Evolutionary conservation across 92 coral and sea anemone species (phyloP).

Genomic region (Epizoanthus stellaris): DNA sequence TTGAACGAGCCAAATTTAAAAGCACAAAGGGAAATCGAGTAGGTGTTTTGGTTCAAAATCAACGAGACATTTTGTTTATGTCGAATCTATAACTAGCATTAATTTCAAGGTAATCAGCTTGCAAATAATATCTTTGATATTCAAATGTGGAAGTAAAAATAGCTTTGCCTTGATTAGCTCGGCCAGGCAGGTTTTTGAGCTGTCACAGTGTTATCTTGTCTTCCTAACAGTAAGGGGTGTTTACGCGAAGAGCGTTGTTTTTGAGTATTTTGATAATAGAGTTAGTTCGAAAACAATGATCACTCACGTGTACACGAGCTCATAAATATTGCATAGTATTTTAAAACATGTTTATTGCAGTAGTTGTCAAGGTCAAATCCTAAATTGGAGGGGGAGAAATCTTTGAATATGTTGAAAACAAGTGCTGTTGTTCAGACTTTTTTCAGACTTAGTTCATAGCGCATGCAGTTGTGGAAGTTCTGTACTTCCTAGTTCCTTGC

Average conservation of each 20-base stretch:
- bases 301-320: constrained; percentile 2
- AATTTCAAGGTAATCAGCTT: not conserved
- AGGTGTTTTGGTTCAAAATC: no score
- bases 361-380: constrained; percentile 16
- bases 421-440: constrained; percentile 8
- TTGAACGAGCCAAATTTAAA: no score
- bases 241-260: constrained; percentile 9
- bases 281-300: constrained; percentile 14
- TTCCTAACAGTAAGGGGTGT: not conserved
- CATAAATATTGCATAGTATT: constrained; percentile 25
- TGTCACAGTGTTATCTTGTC: not conserved
- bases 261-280: constrained; percentile 1
- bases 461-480: no score
- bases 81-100: no score
- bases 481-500: no score
- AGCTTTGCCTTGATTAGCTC: no score
- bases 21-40: no score
- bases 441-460: no score
- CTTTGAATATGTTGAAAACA: not conserved
- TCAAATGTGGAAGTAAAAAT: no score
- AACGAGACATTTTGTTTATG: no score
- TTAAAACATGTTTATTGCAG: not conserved
- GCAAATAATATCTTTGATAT: not conserved
- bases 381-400: no score
- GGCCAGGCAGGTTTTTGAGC: no score